Evolutionary conservation across 2,888 invertebrate genomes (phyloP), one percentile per base, ranked within the genome.

Genomic region (Morinoia aosen): DNA sequence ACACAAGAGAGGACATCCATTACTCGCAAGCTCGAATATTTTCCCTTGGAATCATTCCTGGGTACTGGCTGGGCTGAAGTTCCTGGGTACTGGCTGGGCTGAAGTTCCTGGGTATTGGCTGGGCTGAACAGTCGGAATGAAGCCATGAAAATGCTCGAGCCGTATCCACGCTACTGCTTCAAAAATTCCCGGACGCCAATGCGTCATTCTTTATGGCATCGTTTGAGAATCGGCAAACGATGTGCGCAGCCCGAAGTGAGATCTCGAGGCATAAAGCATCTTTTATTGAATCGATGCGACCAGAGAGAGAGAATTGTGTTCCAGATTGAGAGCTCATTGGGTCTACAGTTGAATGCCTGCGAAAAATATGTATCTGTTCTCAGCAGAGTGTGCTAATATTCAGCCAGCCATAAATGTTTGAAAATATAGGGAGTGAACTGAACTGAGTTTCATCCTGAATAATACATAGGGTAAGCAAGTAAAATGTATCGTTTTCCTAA

Each of bases 121-220:
- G n/a, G n/a, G n/a, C n/a, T n/a, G n/a, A n/a, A n/a, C n/a, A 76
- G 25, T 33, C 25, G 76, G 33, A 61, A 76, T 76, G 76, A 76
- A 76, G 76, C 2, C 76, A 76, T 76, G 76, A 76, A 76, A 76
- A 76, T 76, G 76, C 76, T 10, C 25, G 25, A 16, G 19, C 76
- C 76, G 76, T 76, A 8, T 76, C 76, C 76, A 16, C 76, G 76
- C 76, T 33, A 76, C 76, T 76, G 90, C 90, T 90, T 90, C 90
- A 90, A 48, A 48, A 40, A 90, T 90, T 90, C 90, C 48, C 90
- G 39, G 40, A 90, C 39, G 90, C 90, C 90, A 19, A 90, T 90
- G 90, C 90, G 39, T 90, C 90, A 90, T 90, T 90, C 33, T 90
- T 90, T 90, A 90, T 90, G 39, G 90, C 90, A 90, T 90, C 90